Conservation (phyloP, 2,113 vertebrate genomes). For the Phaetusa simplex region DNA sequence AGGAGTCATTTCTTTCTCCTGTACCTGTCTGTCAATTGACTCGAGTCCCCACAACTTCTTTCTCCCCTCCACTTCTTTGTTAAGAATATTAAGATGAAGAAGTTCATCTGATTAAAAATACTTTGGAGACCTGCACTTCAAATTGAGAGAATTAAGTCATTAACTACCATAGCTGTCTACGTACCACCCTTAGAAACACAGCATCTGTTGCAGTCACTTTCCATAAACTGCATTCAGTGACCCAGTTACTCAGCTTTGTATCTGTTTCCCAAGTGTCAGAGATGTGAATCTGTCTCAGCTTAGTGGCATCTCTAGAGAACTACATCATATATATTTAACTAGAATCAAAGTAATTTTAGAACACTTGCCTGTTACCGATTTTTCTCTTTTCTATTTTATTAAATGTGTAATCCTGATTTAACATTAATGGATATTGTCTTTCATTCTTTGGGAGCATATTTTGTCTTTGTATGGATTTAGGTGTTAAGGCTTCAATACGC, state of each 20-base stretch:
- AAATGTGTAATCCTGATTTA: not conserved
- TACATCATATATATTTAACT: not conserved
- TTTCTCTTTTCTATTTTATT: not conserved
- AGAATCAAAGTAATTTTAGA: not conserved
- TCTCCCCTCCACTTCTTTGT: not conserved
- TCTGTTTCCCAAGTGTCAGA: not conserved
- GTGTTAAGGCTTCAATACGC: not conserved
- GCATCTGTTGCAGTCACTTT: conserved; percentile 30
- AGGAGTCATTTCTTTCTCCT: not conserved
- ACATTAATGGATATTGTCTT: not conserved
- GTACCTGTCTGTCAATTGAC: not conserved
- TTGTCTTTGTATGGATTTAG: not conserved
- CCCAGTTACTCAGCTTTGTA: not conserved
- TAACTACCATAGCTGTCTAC: not conserved
- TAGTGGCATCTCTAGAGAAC: not conserved
- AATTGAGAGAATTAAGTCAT: not conserved
- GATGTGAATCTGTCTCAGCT: not conserved
- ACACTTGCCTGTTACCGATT: not conserved
- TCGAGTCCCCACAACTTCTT: not conserved
- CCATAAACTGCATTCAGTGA: not conserved
- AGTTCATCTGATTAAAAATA: not conserved
- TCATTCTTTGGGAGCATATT: not conserved
- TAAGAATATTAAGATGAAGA: not conserved
- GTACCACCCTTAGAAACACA: not conserved
- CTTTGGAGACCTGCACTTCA: not conserved